Conservation (phyloP, 2,888 invertebrate species). For the Cetonia aurata region DNA sequence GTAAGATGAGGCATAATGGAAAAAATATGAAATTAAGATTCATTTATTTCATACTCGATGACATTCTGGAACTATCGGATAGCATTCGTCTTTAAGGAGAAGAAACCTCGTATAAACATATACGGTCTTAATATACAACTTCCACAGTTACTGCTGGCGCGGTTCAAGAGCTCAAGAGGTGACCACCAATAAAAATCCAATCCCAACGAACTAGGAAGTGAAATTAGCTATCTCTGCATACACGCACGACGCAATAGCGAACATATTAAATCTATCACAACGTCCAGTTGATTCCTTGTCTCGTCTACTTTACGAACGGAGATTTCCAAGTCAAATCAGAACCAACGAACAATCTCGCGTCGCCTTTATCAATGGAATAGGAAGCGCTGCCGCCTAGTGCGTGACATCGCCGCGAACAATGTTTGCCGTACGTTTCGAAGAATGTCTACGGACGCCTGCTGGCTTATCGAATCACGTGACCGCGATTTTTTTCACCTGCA, state of each 20-base stretch:
- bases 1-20: not conserved
- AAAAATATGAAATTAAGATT: slow-evolving; percentile 26
- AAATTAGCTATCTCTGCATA: not conserved
- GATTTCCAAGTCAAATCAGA: not conserved
- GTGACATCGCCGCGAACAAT: not conserved
- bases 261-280: slow-evolving; percentile 10
- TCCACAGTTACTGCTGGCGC: not conserved
- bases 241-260: not conserved
- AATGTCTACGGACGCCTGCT: not conserved
- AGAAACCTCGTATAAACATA: too few species aligned
- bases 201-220: slow-evolving; percentile 1
- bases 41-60: slow-evolving; percentile 19
- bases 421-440: not conserved
- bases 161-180: not conserved
- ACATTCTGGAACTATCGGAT: slow-evolving; percentile 1
- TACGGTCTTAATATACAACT: not conserved
- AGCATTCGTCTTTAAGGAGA: not conserved
- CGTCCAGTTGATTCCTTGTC: not conserved
- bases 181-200: slow-evolving; percentile 3
- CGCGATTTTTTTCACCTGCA: not conserved
- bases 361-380: not conserved
- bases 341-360: not conserved
- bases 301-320: not conserved
- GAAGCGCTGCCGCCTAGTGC: too few species aligned
- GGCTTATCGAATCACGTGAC: slow-evolving; percentile 1